Percentiles rank a stretch among this genome's conserved stretches.
phyloP scores from a whole-genome alignment of 1,140 invertebrate genomes.

The Propsilocerus akamusi region DNA sequence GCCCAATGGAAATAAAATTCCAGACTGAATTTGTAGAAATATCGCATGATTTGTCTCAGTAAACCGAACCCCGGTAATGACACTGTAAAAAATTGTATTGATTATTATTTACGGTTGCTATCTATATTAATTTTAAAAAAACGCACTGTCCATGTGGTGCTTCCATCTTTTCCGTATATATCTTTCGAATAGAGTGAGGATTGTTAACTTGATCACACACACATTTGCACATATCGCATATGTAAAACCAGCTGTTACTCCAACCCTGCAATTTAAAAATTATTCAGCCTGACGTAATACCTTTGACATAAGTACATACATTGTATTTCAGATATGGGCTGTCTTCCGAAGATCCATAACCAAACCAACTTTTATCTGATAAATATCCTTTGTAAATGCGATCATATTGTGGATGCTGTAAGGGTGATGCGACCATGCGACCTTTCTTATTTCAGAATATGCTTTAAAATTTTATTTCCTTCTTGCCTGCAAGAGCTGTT shows the following conservation, averaged over 20 bases:
- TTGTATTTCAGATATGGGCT: not conserved
- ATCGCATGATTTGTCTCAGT: not conserved
- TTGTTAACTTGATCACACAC: not conserved
- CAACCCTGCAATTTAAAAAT: no score
- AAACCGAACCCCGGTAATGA: not conserved
- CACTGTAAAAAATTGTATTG: not conserved
- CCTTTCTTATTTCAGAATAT: no score
- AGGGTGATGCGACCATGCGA: no score
- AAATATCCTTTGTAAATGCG: not conserved
- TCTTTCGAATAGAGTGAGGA: not conserved
- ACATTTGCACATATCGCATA: not conserved
- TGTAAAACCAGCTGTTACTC: no score
- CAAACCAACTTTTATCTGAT: not conserved
- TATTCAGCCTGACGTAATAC: no score
- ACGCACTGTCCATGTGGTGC: not conserved
- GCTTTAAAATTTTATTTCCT: no score
- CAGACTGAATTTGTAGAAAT: not conserved
- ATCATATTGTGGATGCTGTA: no score
- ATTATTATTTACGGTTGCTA: not conserved
- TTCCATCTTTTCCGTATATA: not conserved
- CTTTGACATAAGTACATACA: not conserved
- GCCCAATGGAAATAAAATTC: not conserved
- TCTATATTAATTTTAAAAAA: not conserved
- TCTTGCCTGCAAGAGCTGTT: no score
- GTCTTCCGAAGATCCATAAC: not conserved